Conservation (phyloP, 2,797 vertebrate species). For the Apogon talboti region DNA sequence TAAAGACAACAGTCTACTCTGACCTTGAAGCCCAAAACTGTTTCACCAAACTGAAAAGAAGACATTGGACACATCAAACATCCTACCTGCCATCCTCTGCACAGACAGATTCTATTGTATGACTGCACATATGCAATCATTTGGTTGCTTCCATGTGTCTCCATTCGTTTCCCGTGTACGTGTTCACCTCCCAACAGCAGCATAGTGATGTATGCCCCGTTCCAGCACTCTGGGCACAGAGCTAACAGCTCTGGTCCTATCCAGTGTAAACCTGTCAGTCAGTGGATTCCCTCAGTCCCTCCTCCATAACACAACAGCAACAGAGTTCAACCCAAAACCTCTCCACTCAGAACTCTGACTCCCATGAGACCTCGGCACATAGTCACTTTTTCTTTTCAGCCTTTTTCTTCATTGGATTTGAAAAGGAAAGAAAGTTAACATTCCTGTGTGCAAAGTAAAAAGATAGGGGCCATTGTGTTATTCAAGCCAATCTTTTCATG, state of each 20-base stretch:
- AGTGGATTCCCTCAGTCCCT: conserved; percentile 39
- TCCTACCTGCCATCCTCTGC: too few species aligned
- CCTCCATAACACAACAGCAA: conserved; percentile 28
- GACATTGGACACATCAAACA: too few species aligned
- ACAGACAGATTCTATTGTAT: too few species aligned
- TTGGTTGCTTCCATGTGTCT: not conserved
- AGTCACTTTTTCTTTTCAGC: not conserved
- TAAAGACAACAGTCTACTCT: too few species aligned
- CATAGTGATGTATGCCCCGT: not conserved
- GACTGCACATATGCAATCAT: too few species aligned
- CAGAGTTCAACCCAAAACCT: conserved; percentile 33
- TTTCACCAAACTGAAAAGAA: too few species aligned
- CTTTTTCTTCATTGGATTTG: conserved; percentile 14
- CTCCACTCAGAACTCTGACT: conserved; percentile 34
- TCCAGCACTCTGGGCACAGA: conserved; percentile 10
- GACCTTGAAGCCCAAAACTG: too few species aligned
- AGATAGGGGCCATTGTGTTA: not conserved
- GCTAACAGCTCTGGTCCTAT: conserved; percentile 28
- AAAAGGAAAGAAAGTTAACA: conserved; percentile 15
- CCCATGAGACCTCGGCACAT: conserved; percentile 26
- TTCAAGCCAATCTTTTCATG: not conserved
- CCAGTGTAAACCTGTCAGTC: conserved; percentile 48
- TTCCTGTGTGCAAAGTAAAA: conserved; percentile 16
- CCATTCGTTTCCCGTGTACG: not conserved
- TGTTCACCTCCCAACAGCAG: conserved; percentile 11